A percentile compares a stretch with the other conserved stretches of the same genome.
Conservation (phyloP, 1,140 invertebrate genomes). For the Scaptomyza pallida region DNA sequence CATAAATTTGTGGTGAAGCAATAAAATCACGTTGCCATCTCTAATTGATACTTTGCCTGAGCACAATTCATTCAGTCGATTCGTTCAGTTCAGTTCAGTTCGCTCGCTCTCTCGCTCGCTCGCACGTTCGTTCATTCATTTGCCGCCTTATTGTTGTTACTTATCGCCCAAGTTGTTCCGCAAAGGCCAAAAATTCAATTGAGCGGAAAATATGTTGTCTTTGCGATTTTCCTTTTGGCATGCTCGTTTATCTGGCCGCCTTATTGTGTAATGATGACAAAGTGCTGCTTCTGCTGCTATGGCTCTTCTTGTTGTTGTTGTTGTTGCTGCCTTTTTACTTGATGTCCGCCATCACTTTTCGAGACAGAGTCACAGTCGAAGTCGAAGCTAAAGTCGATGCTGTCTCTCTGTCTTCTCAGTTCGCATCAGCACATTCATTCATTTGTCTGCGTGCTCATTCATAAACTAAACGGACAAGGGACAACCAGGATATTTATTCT, state of each 20-base stretch:
- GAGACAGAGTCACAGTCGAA: slow-evolving; percentile 1
- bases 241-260: slow-evolving; percentile 51
- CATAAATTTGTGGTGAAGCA: background rate
- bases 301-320: slow-evolving; percentile 53
- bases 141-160: slow-evolving; percentile 78
- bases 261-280: slow-evolving; percentile 80
- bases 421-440: slow-evolving; percentile 57
- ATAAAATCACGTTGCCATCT: slow-evolving; percentile 25
- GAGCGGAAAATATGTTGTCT: slow-evolving; percentile 81
- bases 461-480: slow-evolving; percentile 63
- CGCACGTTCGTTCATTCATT: slow-evolving; percentile 51
- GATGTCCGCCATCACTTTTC: slow-evolving; percentile 35
- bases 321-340: slow-evolving; percentile 4
- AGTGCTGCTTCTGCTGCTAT: slow-evolving; percentile 66
- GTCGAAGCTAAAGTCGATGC: slow-evolving; percentile 19
- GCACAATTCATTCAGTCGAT: slow-evolving; percentile 3
- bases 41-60: slow-evolving; percentile 29
- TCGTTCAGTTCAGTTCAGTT: too few relatives aligned
- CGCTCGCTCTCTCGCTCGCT: too few relatives aligned
- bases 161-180: slow-evolving; percentile 70
- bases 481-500: slow-evolving; percentile 14
- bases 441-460: slow-evolving; percentile 68
- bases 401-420: slow-evolving; percentile 11
- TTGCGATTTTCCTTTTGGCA: slow-evolving; percentile 74
- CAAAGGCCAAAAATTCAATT: slow-evolving; percentile 79